Evolutionary conservation across 2,888 invertebrate species (phyloP).

Genomic region (Esperia sulphurella): DNA sequence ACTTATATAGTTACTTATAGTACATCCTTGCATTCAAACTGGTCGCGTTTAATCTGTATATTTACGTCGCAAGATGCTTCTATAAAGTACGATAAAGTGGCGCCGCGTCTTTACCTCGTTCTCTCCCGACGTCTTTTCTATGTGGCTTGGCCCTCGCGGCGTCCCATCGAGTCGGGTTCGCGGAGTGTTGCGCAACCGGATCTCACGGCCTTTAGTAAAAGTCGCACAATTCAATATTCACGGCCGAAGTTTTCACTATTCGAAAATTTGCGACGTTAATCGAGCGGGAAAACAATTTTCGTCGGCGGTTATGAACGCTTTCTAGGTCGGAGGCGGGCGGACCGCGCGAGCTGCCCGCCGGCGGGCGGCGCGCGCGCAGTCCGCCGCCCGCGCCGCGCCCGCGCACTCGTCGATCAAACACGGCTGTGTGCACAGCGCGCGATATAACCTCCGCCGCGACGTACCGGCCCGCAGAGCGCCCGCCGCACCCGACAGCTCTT

Average conservation of each 20-base stretch:
- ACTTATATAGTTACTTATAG: too few relatives aligned
- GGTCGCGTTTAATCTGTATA: too few relatives aligned
- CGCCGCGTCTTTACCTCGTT: too few relatives aligned
- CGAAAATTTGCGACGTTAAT: constrained; percentile 59
- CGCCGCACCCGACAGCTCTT: constrained; percentile 22
- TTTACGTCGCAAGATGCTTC: too few relatives aligned
- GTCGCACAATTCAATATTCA: constrained; percentile 41
- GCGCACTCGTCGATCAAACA: constrained; percentile 41
- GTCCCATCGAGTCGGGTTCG: too few relatives aligned
- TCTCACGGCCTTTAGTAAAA: constrained; percentile 35
- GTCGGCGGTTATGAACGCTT: constrained; percentile 54
- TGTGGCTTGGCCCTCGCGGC: too few relatives aligned
- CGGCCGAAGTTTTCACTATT: constrained; percentile 55
- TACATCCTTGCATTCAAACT: too few relatives aligned
- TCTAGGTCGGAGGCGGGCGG: constrained; percentile 36
- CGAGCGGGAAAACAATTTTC: constrained; percentile 44
- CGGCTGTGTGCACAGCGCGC: constrained; percentile 36
- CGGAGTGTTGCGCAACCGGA: constrained; percentile 44
- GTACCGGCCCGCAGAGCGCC: constrained; percentile 6
- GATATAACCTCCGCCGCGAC: constrained; percentile 33
- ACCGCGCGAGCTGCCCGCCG: background rate
- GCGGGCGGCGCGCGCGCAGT: constrained; percentile 35
- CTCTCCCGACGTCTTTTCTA: too few relatives aligned
- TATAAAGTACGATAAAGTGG: too few relatives aligned
- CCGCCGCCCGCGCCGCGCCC: constrained; percentile 34